Conservation (phyloP, 2,113 vertebrate genomes). For the Barbus barbus region DNA sequence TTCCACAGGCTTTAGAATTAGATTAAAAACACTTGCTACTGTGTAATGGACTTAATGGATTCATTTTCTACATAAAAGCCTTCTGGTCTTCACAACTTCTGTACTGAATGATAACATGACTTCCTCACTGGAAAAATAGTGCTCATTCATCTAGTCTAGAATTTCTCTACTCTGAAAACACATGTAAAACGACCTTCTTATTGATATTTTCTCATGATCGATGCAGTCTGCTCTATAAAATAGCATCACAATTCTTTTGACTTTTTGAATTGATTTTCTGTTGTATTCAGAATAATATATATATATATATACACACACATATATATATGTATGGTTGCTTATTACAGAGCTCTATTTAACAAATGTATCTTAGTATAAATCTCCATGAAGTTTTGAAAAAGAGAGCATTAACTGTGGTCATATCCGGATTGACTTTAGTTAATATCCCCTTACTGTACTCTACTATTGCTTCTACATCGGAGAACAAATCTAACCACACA, state of each 20-base stretch:
- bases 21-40: neutral
- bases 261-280: neutral
- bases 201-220: neutral
- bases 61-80: neutral
- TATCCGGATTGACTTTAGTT: neutral
- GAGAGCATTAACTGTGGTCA: neutral
- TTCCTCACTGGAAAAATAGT: neutral
- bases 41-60: conserved; percentile 8
- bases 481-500: neutral
- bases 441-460: neutral
- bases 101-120: neutral
- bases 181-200: neutral
- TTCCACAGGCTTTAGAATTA: neutral
- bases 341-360: neutral
- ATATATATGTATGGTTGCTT: neutral
- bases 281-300: neutral
- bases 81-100: neutral
- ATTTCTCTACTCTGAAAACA: neutral
- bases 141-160: neutral
- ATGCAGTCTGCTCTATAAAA: neutral
- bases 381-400: neutral
- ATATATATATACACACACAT: too few species aligned
- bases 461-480: neutral
- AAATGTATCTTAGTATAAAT: neutral
- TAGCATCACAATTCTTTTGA: neutral